A percentile compares a stretch with the other conserved stretches of the same genome.
Evolutionary conservation across 2,113 vertebrate species (phyloP).

Genomic region (Dipodomys spectabilis): DNA sequence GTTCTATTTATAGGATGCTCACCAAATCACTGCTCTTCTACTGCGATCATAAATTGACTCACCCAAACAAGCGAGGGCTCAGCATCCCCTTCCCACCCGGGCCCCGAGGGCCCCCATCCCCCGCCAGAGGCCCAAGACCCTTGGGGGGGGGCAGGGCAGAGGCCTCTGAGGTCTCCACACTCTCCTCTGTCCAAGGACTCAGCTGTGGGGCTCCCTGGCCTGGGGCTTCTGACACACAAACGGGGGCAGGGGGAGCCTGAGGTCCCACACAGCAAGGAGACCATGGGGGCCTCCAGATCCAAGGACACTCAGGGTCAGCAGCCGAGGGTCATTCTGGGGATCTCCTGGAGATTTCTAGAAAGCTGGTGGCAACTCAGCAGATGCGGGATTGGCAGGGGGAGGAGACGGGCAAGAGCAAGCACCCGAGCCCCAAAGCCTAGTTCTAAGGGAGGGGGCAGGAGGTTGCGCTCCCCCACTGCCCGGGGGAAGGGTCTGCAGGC

Average conservation of each 20-base stretch:
- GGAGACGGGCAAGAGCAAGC: too few relatives aligned
- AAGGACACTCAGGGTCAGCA: too few relatives aligned
- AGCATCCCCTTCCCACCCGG: too few relatives aligned
- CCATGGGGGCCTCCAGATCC: background rate
- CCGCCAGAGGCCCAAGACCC: background rate
- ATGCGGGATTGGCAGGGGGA: background rate
- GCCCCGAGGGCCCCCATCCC: background rate
- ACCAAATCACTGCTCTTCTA: background rate
- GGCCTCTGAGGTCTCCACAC: background rate
- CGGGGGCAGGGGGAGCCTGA: too few relatives aligned
- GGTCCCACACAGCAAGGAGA: too few relatives aligned
- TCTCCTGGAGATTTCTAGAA: background rate
- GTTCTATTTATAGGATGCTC: rapidly evolving
- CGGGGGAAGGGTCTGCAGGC: too few relatives aligned
- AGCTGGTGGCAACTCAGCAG: background rate
- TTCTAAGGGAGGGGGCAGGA: too few relatives aligned
- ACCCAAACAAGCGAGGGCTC: background rate
- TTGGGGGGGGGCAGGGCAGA: too few relatives aligned
- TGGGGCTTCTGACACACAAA: background rate
- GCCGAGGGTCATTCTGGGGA: too few relatives aligned
- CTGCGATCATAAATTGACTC: too few relatives aligned
- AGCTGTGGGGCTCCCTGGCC: background rate
- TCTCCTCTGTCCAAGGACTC: background rate
- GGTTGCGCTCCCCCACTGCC: too few relatives aligned
- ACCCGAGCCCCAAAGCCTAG: too few relatives aligned